Evolutionary conservation across 2,888 invertebrate genomes (phyloP), one percentile per base, ranked within the genome.

Genomic region (Augochlorella aurata): DNA sequence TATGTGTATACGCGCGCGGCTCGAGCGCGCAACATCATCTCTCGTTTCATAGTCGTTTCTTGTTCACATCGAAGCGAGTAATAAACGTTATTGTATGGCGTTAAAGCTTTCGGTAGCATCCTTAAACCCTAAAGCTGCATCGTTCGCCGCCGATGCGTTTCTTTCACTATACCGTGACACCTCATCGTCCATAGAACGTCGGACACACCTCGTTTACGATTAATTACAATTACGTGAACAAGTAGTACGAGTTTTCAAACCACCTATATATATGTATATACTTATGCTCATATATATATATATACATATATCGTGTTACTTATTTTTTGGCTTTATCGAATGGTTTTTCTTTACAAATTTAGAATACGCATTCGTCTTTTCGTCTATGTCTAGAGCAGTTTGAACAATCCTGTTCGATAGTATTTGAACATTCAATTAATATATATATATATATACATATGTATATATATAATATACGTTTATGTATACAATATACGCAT

Each of bases 41-140:
- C 14, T 49, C 47, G 10, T 49, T 49, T 49, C 47, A 14, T 63
- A 63, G 63, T 63, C 63, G 63, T 63, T 38, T 54, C 38, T 38
- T 38, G 38, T 38, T 65, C 58, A 65, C 65, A 65, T 65, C 65
- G 50, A 82, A 70, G 63, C 71, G 65, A 83, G 67, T 71, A 82
- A 71, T 77, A 81, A 81, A 81, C 74, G 66, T 81, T 71, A 74
- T 72, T 49, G 58, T 81, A 82, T 77, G 77, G 82, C 82, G 71
- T 81, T 81, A 81, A 83, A 83, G 82, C 82, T 74, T 81, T 74
- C 74, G 77, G 54, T 76, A 81, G 67, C 77, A 49, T 47, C 50
- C 45, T 66, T 74, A 52, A 21, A 44, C 29, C n/a, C 54, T 50
- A 70, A 81, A 81, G 72, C 76, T 54, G 72, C 82, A 65, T 58